Percentiles rank a stretch among this genome's conserved stretches.
Conservation (phyloP, 53 echinoderm and acorn worm genomes). For the Paracentrotus lividus region DNA sequence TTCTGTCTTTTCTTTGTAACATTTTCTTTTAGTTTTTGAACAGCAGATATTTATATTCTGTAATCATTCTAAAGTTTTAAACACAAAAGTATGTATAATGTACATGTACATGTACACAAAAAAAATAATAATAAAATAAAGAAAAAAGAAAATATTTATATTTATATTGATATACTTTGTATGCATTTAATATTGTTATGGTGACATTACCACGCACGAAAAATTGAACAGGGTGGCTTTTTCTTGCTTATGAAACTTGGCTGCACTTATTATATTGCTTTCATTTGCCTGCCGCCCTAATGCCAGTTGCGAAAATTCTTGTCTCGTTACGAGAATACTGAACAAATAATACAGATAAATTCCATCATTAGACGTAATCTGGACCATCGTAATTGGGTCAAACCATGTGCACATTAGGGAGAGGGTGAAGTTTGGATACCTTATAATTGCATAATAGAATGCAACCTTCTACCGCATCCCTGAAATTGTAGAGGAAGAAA, state of each 20-base stretch:
- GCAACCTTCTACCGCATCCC: not conserved
- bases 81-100: too few species aligned
- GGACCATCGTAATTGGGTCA: conserved; percentile 7
- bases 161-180: too few species aligned
- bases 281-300: not conserved
- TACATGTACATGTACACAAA: too few species aligned
- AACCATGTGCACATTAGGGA: not conserved
- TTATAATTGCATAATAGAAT: not conserved
- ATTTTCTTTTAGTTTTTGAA: too few species aligned
- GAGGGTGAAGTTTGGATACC: conserved; percentile 2
- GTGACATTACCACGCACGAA: too few species aligned
- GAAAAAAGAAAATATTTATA: too few species aligned
- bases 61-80: not conserved
- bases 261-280: too few species aligned
- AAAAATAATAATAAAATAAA: too few species aligned
- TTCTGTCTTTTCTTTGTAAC: not conserved
- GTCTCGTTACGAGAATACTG: conserved; percentile 26
- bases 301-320: not conserved
- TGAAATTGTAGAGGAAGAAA: not conserved
- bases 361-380: conserved; percentile 44
- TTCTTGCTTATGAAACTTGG: too few species aligned
- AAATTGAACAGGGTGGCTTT: too few species aligned
- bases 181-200: too few species aligned
- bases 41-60: too few species aligned
- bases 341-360: conserved; percentile 39